Conservation (phyloP, 2,797 vertebrate species). For the Coregonus ussuriensis region DNA sequence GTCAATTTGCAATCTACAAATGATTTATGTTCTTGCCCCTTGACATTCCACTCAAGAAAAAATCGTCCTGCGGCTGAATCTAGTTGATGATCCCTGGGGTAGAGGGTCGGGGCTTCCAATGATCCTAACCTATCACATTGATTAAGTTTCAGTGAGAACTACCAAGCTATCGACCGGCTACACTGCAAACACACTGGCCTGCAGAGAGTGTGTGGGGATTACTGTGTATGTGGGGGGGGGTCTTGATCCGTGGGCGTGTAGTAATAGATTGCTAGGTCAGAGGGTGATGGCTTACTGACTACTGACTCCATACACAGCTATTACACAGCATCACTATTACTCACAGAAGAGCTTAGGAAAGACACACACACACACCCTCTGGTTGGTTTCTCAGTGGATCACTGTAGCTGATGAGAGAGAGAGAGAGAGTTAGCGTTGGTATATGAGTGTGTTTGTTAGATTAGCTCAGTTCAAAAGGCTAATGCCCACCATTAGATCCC, state of each 20-base stretch:
- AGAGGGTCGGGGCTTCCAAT: constrained; percentile 5
- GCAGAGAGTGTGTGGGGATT: constrained; percentile 1
- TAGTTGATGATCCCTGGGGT: neutral
- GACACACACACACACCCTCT: constrained; percentile 4
- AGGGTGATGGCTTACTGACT: constrained; percentile 76
- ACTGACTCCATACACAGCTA: constrained; percentile 75
- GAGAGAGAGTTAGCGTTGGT: constrained; percentile 10
- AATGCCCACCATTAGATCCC: constrained; percentile 57
- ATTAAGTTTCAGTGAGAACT: constrained; percentile 66
- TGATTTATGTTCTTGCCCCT: too few relatives aligned
- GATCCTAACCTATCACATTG: constrained; percentile 66
- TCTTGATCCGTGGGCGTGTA: constrained; percentile 53
- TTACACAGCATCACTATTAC: constrained; percentile 74
- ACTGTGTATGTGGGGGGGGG: constrained; percentile 34
- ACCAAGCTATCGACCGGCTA: constrained; percentile 64
- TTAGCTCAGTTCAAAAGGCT: constrained; percentile 63
- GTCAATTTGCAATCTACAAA: too few relatives aligned
- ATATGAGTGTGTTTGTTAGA: constrained; percentile 32
- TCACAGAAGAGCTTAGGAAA: constrained; percentile 64
- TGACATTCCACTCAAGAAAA: neutral
- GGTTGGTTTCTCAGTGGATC: constrained; percentile 45
- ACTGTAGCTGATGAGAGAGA: constrained; percentile 57
- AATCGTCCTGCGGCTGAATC: too few relatives aligned
- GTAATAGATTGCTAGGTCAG: constrained; percentile 74
- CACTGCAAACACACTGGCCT: constrained; percentile 51